A percentile compares a stretch with the other conserved stretches of the same genome.
These are phyloP conservation scores for Nasonovia ribisnigri DNA, from an alignment of 2,888 invertebrate species.

Conservation along the genomic window DNA sequence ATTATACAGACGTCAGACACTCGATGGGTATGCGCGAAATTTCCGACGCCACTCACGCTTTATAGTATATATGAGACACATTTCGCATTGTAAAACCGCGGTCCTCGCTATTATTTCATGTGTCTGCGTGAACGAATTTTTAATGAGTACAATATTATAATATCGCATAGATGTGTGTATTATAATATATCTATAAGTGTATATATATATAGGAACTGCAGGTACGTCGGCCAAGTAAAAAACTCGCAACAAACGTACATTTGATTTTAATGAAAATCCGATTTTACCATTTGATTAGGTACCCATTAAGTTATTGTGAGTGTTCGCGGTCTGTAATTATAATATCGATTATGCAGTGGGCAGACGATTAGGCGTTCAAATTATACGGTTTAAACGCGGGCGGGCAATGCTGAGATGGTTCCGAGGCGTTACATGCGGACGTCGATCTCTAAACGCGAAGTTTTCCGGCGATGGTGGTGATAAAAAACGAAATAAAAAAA, in stretches of 20 bases:
- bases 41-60: background rate
- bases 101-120: background rate
- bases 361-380: slow-evolving; percentile 43
- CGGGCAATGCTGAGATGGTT: background rate
- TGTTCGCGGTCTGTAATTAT: slow-evolving; percentile 45
- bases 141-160: background rate
- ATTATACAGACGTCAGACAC: background rate
- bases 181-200: background rate
- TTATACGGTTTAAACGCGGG: slow-evolving; percentile 18
- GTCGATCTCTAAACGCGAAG: background rate
- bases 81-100: slow-evolving; percentile 5
- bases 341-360: slow-evolving; percentile 53
- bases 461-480: slow-evolving; percentile 10
- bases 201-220: background rate
- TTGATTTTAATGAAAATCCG: slow-evolving; percentile 36
- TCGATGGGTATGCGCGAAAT: background rate
- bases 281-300: slow-evolving; percentile 23
- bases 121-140: background rate
- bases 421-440: slow-evolving; percentile 13
- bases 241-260: background rate
- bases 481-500: background rate
- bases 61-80: background rate
- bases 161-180: background rate
- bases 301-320: background rate
- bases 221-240: background rate